Percentiles rank a stretch among this genome's conserved stretches.
These are phyloP conservation scores for Mormyrus lacerda DNA, from an alignment of 2,113 vertebrate genomes.

Conservation along the genomic window DNA sequence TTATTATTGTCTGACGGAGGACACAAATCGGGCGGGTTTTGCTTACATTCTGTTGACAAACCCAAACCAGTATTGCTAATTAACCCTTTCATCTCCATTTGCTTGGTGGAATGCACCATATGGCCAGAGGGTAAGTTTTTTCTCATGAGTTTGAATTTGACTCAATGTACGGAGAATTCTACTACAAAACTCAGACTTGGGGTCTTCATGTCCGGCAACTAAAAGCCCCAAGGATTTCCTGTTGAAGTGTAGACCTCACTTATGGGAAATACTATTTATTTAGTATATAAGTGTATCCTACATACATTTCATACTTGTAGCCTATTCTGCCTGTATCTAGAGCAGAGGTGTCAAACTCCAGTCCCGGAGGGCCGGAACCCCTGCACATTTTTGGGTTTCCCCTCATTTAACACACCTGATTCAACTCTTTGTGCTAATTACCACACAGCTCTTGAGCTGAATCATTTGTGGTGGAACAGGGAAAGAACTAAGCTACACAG, in stretches of 20 bases:
- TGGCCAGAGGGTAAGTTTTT: background rate
- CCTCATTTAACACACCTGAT: too few relatives aligned
- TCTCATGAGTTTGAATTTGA: background rate
- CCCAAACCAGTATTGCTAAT: background rate
- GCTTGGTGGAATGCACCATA: background rate
- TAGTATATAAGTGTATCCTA: background rate
- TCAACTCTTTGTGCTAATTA: too few relatives aligned
- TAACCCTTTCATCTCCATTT: background rate
- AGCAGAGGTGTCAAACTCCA: background rate
- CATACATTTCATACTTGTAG: background rate
- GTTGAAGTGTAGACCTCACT: background rate
- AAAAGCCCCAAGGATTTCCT: background rate
- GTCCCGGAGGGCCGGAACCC: too few relatives aligned
- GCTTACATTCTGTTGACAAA: background rate
- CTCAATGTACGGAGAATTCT: background rate
- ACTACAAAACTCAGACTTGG: background rate
- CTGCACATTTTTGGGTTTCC: too few relatives aligned
- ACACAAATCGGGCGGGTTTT: background rate
- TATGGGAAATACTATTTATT: background rate
- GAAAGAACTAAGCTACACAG: too few relatives aligned
- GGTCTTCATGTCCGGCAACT: background rate
- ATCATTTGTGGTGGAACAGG: too few relatives aligned
- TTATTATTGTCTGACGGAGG: background rate
- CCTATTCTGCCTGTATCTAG: background rate
- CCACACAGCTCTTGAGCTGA: too few relatives aligned